Evolutionary conservation across 1,140 invertebrate species (phyloP).

Genomic region (Drosophila gunungcola): DNA sequence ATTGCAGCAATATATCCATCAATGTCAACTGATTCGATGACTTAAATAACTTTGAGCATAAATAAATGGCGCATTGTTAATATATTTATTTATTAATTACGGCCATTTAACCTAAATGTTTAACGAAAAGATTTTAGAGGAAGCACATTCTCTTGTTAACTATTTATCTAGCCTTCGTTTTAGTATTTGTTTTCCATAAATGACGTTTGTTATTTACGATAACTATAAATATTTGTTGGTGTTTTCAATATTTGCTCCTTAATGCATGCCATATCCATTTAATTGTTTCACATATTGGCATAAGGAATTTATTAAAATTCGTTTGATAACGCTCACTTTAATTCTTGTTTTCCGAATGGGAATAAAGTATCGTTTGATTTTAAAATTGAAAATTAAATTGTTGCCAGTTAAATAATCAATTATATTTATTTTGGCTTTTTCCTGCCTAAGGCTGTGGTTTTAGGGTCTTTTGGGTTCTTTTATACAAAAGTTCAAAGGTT

Average conservation of each 20-base stretch:
- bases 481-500: constrained; percentile 56
- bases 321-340: constrained; percentile 9
- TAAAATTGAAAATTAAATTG: constrained; percentile 19
- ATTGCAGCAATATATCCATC: constrained; percentile 14
- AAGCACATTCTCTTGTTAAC: too few species aligned
- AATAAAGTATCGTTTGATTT: constrained; percentile 2
- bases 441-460: constrained; percentile 55
- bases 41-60: not conserved
- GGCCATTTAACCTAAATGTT: not conserved
- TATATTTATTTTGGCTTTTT: constrained; percentile 57
- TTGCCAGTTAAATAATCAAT: constrained; percentile 29
- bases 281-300: constrained; percentile 1
- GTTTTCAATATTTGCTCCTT: not conserved
- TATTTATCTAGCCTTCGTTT: too few species aligned
- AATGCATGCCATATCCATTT: not conserved
- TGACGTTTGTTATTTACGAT: not conserved
- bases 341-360: not conserved
- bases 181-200: not conserved
- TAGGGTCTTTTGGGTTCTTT: constrained; percentile 41
- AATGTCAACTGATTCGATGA: not conserved
- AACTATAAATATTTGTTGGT: not conserved
- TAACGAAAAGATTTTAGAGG: not conserved
- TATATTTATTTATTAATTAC: not conserved
- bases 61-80: not conserved
- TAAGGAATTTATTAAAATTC: not conserved